Conservation (phyloP, 2,113 vertebrate genomes). For the Xenopus laevis region DNA sequence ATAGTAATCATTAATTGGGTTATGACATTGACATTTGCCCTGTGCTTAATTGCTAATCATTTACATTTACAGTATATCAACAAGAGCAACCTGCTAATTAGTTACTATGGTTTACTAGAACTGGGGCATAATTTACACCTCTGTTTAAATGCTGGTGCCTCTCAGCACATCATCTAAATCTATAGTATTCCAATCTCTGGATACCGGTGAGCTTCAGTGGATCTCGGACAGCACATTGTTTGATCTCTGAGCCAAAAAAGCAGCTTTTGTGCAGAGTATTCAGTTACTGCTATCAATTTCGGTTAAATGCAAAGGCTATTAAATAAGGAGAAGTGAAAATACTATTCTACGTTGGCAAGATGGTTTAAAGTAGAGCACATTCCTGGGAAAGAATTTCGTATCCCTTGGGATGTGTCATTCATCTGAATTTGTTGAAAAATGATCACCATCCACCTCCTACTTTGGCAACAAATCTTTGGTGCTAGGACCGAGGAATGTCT, state of each 20-base stretch:
- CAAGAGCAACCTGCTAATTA: too few species aligned
- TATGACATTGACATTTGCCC: too few species aligned
- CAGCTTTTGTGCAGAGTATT: slow-evolving; percentile 6
- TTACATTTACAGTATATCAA: too few species aligned
- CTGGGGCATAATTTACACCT: too few species aligned
- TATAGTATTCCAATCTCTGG: too few species aligned
- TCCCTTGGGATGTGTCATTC: slow-evolving; percentile 15
- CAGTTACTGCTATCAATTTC: slow-evolving; percentile 23
- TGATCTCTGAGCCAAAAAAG: slow-evolving; percentile 4
- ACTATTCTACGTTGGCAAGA: neutral
- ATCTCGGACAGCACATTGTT: neutral
- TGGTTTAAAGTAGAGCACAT: slow-evolving; percentile 11
- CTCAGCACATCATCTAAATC: too few species aligned
- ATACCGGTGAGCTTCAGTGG: neutral
- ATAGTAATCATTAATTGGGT: too few species aligned
- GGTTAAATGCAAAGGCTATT: neutral
- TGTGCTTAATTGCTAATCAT: too few species aligned
- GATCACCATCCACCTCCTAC: slow-evolving; percentile 1
- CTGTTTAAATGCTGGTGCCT: too few species aligned
- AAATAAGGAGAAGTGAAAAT: neutral
- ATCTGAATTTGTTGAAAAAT: neutral
- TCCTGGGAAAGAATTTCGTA: slow-evolving; percentile 13
- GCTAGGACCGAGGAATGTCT: neutral
- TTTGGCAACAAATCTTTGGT: neutral
- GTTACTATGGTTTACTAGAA: too few species aligned